phyloP scores from a whole-genome alignment of 2,888 invertebrate genomes.

The Timandra comae region DNA sequence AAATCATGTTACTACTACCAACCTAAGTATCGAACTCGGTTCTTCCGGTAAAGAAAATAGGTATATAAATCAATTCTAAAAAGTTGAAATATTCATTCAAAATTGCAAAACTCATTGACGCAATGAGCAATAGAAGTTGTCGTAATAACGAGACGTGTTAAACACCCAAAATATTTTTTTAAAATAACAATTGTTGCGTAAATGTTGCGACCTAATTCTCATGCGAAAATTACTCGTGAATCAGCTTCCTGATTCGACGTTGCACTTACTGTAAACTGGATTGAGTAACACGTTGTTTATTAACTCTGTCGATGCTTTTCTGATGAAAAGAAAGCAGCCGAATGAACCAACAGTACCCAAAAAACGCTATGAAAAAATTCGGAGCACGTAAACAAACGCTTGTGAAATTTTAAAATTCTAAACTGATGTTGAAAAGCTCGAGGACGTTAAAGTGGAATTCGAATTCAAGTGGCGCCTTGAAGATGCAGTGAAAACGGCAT shows the following conservation, averaged over 20 bases:
- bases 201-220: constrained; percentile 48
- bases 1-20: no score
- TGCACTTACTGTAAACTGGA: constrained; percentile 47
- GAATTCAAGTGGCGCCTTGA: constrained; percentile 42
- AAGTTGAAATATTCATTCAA: no score
- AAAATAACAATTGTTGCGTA: constrained; percentile 39
- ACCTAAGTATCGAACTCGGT: no score
- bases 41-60: no score
- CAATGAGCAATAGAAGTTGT: no score
- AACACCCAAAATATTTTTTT: constrained; percentile 14
- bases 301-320: constrained; percentile 47
- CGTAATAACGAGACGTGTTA: constrained; percentile 1
- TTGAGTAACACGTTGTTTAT: constrained; percentile 51
- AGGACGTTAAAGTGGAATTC: constrained; percentile 42
- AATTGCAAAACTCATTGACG: no score
- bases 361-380: constrained; percentile 32
- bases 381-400: constrained; percentile 41
- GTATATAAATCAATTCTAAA: no score
- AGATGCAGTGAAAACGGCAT: constrained; percentile 52
- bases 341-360: constrained; percentile 21
- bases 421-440: constrained; percentile 34
- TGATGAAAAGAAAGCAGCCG: constrained; percentile 29
- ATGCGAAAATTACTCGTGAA: constrained; percentile 49
- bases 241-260: constrained; percentile 48
- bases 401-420: constrained; percentile 57